Base-by-base conservation (phyloP, 2,888 invertebrate species). In the Dysmachus trigonus region DNA sequence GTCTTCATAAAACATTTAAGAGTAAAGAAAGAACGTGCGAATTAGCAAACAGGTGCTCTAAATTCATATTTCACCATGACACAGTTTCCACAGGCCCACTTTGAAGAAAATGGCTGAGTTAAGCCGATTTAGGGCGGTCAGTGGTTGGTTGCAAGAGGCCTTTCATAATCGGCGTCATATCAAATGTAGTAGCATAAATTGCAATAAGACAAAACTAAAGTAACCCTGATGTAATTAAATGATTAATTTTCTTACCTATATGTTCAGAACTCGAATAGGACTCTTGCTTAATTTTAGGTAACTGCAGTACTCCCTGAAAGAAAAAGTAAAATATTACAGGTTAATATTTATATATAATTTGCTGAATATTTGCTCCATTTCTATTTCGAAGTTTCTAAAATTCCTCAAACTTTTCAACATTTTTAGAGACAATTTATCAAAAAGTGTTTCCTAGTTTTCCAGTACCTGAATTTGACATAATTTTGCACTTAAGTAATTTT, bases 261-360 rank as follows among this genome's bases (percentile, higher is more conserved):
- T 47, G 84, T 7, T 73, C 73, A 15, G 47, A 18, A 47, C 7
- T 47, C 22, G 73, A 15, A 18, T 47, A 47, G 31, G 47, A 6
- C 22, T 84, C 84, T 73, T 84, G 73, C 18, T 84, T 84, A n/a
- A 84, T 84, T 84, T 84, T 84, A 13, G 84, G 41, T 18, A 84
- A 41, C n/a, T 35, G 73, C n/a, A 47, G 13, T n/a, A 84, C 13
- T 18, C 72, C 84, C 84, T 84, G 73, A 47, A 73, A 73, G 22
- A n/a, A 73, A 47, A 84, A 82, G 22, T n/a, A 62, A 51, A 33
- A 82, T 18, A 53, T 62, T 82, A 8, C 27, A 71, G n/a, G 30
- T 10, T 33, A 13, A 82, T 51, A 51, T 38, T 0, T 7, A 18
- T 33, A 77, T n/a, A 18, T 22, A 38, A n/a, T 8, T 73, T 10